Conservation (phyloP, 2,113 vertebrate species). For the Seriola rivoliana region DNA sequence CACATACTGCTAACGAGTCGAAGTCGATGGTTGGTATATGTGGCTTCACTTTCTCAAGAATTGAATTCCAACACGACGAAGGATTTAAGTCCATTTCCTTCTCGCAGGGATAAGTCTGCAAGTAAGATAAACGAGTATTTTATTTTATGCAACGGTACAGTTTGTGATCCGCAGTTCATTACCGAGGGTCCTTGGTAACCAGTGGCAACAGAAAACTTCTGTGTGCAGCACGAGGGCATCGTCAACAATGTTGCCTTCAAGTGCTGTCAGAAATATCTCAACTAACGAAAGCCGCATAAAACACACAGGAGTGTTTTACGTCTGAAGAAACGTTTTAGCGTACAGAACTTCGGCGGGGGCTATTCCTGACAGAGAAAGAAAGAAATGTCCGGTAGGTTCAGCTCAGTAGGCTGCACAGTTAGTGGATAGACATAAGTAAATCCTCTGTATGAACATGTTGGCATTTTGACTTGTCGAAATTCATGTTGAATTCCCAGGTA, state of each 20-base stretch:
- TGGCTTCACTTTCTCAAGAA: conserved; percentile 80
- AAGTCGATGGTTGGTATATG: conserved; percentile 86
- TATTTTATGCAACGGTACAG: not conserved
- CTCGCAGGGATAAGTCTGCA: not conserved
- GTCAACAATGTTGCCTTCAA: conserved; percentile 48
- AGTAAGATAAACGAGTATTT: not conserved
- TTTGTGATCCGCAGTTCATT: not conserved
- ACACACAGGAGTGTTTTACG: not conserved
- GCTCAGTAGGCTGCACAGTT: not conserved
- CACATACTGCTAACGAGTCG: conserved; percentile 72
- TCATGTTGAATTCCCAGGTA: not conserved
- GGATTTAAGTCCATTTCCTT: conserved; percentile 30
- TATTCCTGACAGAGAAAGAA: not conserved
- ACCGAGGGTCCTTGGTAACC: conserved; percentile 10
- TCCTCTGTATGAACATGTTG: not conserved
- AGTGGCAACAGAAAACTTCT: conserved; percentile 33
- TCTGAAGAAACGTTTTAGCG: not conserved
- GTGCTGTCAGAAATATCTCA: not conserved
- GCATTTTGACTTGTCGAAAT: not conserved
- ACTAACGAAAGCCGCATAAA: not conserved
- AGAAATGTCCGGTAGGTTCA: not conserved
- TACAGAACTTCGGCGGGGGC: not conserved
- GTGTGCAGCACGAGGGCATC: not conserved
- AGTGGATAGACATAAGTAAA: not conserved
- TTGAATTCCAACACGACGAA: conserved; percentile 72